phyloP scores from a whole-genome alignment of 2,113 vertebrate species.

The Macroglossus sobrinus region DNA sequence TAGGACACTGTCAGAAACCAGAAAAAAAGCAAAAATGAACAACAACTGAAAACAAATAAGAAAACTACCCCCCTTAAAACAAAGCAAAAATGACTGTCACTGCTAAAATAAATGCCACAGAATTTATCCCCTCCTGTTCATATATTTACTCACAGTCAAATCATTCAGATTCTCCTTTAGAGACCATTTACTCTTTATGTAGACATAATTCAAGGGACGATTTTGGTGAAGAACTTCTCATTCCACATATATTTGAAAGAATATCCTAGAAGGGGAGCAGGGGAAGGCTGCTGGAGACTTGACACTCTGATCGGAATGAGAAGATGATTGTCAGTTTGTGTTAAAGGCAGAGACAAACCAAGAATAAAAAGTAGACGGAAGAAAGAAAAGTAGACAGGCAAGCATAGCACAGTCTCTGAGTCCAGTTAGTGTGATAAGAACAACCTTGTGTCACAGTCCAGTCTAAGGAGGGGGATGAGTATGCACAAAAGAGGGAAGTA shows the following conservation, averaged over 20 bases:
- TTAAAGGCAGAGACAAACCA: neutral
- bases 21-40: neutral
- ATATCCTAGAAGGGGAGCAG: neutral
- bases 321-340: neutral
- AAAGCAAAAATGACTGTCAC: neutral
- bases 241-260: neutral
- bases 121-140: neutral
- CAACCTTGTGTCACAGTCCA: neutral
- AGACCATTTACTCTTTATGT: neutral
- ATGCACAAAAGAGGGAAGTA: neutral
- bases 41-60: neutral
- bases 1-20: neutral
- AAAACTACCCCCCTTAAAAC: neutral
- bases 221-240: neutral
- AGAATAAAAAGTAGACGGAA: neutral
- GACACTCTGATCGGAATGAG: neutral
- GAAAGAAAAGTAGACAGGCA: neutral
- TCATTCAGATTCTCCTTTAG: neutral
- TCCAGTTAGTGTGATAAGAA: fast-evolving
- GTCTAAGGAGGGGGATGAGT: too few relatives aligned
- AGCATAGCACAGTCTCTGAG: neutral
- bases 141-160: neutral
- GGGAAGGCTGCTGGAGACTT: neutral
- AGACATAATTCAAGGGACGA: neutral
- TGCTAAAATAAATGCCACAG: neutral